These are phyloP conservation scores for Scaeva pyrastri DNA, from an alignment of 2,888 invertebrate species.

Conservation along the genomic window DNA sequence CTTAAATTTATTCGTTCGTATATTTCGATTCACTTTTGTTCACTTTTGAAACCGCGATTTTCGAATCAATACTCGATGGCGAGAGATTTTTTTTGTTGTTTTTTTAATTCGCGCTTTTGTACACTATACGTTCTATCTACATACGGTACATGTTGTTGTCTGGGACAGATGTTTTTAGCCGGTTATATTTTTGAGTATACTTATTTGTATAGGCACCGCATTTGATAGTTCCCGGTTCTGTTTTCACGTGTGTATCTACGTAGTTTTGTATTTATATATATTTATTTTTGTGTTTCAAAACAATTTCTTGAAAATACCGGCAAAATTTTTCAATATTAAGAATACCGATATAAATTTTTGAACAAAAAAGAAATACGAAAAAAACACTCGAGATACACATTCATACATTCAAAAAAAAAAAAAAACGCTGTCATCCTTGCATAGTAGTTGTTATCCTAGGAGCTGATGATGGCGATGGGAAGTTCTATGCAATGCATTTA, in stretches of 20 bases:
- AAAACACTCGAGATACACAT: slow-evolving; percentile 39
- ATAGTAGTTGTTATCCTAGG: slow-evolving; percentile 38
- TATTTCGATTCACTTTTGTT: slow-evolving; percentile 26
- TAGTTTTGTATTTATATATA: slow-evolving; percentile 12
- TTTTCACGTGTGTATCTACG: slow-evolving; percentile 28
- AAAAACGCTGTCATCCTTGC: slow-evolving; percentile 41
- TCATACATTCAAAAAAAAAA: slow-evolving; percentile 49
- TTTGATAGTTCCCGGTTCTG: slow-evolving; percentile 23
- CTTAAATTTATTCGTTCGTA: slow-evolving; percentile 2
- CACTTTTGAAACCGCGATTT: slow-evolving; percentile 30
- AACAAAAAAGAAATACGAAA: slow-evolving; percentile 14
- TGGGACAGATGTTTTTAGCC: slow-evolving; percentile 41
- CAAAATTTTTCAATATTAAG: neutral
- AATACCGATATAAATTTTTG: neutral
- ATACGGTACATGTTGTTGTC: neutral
- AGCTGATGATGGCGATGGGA: slow-evolving; percentile 11
- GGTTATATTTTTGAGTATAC: slow-evolving; percentile 8
- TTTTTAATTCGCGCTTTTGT: neutral
- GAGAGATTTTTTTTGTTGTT: neutral
- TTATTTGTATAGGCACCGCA: neutral
- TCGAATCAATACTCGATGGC: neutral
- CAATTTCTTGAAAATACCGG: slow-evolving; percentile 53
- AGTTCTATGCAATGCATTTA: slow-evolving; percentile 45
- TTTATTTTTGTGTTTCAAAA: neutral
- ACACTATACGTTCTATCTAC: neutral